Evolutionary conservation across 2,113 vertebrate genomes (phyloP).

Genomic region (Tragelaphus scriptus): DNA sequence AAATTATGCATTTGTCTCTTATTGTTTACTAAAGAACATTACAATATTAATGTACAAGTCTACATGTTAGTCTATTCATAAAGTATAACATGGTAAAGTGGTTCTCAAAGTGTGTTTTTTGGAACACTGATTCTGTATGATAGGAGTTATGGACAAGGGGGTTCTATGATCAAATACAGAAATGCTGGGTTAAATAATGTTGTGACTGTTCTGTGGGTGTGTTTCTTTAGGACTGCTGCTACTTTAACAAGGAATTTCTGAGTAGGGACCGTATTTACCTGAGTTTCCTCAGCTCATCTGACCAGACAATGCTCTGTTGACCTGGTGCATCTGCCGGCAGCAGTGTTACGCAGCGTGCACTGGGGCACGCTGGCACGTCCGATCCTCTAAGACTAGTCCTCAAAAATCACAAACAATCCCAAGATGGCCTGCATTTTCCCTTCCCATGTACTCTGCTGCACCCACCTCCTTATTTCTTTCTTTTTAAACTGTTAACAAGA

Average conservation of each 20-base stretch:
- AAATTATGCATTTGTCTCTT: constrained; percentile 10
- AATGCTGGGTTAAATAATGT: neutral
- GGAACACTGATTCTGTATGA: neutral
- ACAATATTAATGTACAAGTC: neutral
- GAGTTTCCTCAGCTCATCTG: neutral
- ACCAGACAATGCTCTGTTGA: neutral
- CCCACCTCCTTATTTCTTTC: neutral
- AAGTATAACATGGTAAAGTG: neutral
- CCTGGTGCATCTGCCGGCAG: neutral
- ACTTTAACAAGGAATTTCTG: neutral
- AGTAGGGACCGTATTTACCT: neutral
- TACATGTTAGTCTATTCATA: neutral
- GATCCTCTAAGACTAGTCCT: neutral
- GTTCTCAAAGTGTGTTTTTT: neutral
- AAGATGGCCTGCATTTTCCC: neutral
- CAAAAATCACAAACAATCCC: neutral
- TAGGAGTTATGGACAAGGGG: neutral
- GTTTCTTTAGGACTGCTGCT: neutral
- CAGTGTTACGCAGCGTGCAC: rapidly evolving
- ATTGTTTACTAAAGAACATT: neutral
- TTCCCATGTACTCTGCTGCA: neutral
- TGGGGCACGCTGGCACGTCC: neutral
- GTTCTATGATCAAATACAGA: neutral
- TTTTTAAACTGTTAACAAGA: neutral
- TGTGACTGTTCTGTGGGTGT: neutral